Evolutionary conservation across 1,140 invertebrate genomes (phyloP), one percentile per base, ranked within the genome.

Genomic region (Ganaspis sp.): DNA sequence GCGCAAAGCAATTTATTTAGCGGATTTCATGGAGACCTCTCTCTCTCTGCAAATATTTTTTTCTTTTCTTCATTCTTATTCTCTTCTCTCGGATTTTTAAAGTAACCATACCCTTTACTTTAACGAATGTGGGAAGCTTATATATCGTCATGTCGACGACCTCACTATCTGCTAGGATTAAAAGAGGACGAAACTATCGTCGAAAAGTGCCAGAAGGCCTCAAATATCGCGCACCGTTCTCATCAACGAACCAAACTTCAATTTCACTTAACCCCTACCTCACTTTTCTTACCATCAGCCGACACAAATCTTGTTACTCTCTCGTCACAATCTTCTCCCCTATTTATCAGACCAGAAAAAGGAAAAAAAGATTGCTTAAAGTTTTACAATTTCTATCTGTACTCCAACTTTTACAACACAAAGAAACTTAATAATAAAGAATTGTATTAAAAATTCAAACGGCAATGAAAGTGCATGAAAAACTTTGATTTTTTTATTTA

Each of bases 231-330:
- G 69, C 70, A 74, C 71, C 73, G 81, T 83, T 85, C 82, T 84
- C 84, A 81, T 85, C 80, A 83, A 75, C 76, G 73, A 78, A 19
- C 75, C 72, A 11, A 80, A 84, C 83, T 84, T 85, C 84, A 85
- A 85, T 85, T 85, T 84, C 83, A 84, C 84, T 85, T 83, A 85
- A 83, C 74, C 76, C 70, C 75, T 38, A 72, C 53, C 17, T 21
- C 49, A 85, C 38, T 45, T 49, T 74, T 73, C 40, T 26, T 26
- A 42, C 53, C 53, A 19, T 54, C 9, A 54, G 19, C 19, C 19
- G 53, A 54, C 53, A 54, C 19, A 54, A 54, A 54, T 54, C 53
- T 54, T 23, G 19, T 54, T 75, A 8, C 19, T 53, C 53, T 26
- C 40, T 2, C 12, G 69, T 29, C 15, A 38, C 37, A 70, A 49